Percentiles rank a stretch among this genome's conserved stretches.
Evolutionary conservation across 1,140 invertebrate genomes (phyloP).

Genomic region (Magallana gigas): DNA sequence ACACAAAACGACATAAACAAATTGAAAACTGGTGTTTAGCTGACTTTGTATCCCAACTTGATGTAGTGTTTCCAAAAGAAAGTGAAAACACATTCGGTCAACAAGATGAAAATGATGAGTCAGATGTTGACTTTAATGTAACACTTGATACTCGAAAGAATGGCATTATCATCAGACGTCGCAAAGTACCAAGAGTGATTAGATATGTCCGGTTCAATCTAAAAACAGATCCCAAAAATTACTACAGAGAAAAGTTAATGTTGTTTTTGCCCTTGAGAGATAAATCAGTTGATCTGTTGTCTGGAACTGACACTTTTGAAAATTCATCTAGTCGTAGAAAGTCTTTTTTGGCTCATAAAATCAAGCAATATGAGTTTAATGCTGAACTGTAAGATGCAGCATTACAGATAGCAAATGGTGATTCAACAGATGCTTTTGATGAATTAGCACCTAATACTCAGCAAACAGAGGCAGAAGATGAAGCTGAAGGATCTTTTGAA

Average conservation of each 20-base stretch:
- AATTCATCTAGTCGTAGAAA: neutral
- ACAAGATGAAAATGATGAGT: neutral
- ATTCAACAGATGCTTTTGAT: neutral
- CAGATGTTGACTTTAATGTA: neutral
- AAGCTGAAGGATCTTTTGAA: neutral
- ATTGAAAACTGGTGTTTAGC: too few species aligned
- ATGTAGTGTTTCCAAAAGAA: constrained; percentile 15
- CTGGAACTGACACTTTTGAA: too few species aligned
- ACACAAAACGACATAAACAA: too few species aligned
- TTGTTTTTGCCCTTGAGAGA: too few species aligned
- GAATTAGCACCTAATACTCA: constrained; percentile 19
- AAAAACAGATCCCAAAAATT: neutral
- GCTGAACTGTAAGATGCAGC: neutral
- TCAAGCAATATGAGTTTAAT: constrained; percentile 19
- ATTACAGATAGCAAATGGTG: neutral
- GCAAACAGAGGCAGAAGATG: constrained; percentile 14
- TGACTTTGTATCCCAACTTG: too few species aligned
- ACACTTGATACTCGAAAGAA: constrained; percentile 39
- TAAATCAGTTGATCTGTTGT: too few species aligned
- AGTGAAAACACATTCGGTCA: neutral
- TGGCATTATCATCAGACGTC: constrained; percentile 43
- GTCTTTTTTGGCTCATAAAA: neutral
- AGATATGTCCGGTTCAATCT: neutral
- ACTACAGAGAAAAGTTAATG: too few species aligned
- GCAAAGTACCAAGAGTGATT: neutral